Conservation (phyloP, 1,140 invertebrate genomes). For the Nylanderia fulva region DNA sequence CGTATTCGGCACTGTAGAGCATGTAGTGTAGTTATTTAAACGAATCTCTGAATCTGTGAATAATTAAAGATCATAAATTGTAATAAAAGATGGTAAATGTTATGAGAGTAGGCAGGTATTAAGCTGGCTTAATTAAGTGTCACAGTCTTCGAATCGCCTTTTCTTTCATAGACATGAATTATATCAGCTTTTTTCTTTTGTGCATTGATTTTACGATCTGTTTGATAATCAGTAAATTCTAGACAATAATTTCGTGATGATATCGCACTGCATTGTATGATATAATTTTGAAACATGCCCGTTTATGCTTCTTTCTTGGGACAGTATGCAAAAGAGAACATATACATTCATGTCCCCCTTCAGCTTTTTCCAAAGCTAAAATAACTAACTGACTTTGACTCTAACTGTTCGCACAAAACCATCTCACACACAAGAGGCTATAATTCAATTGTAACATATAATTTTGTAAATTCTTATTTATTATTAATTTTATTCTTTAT, state of each 20-base stretch:
- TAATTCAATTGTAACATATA: too few relatives aligned
- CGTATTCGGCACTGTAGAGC: slow-evolving; percentile 73
- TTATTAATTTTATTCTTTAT: too few relatives aligned
- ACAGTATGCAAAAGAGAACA: slow-evolving; percentile 62
- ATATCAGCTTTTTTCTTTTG: slow-evolving; percentile 61
- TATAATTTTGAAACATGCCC: slow-evolving; percentile 66
- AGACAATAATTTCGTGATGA: slow-evolving; percentile 66
- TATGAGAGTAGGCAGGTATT: slow-evolving; percentile 84
- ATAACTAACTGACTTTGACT: slow-evolving; percentile 40
- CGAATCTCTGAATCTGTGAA: slow-evolving; percentile 70
- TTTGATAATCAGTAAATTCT: slow-evolving; percentile 64
- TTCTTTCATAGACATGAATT: slow-evolving; percentile 68
- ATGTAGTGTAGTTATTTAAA: slow-evolving; percentile 65
- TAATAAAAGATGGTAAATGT: slow-evolving; percentile 79
- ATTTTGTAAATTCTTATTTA: too few relatives aligned
- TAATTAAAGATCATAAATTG: slow-evolving; percentile 76
- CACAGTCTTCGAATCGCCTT: slow-evolving; percentile 80
- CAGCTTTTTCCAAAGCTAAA: slow-evolving; percentile 64
- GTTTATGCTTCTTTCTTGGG: slow-evolving; percentile 56
- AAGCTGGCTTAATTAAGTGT: slow-evolving; percentile 84
- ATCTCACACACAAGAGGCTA: too few relatives aligned
- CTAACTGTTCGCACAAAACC: too few relatives aligned
- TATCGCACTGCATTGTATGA: slow-evolving; percentile 61
- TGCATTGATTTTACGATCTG: slow-evolving; percentile 60
- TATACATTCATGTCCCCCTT: slow-evolving; percentile 48